A percentile compares a stretch with the other conserved stretches of the same genome.
These are phyloP conservation scores for Tuta absoluta DNA, from an alignment of 2,888 invertebrate species.

Conservation along the genomic window DNA sequence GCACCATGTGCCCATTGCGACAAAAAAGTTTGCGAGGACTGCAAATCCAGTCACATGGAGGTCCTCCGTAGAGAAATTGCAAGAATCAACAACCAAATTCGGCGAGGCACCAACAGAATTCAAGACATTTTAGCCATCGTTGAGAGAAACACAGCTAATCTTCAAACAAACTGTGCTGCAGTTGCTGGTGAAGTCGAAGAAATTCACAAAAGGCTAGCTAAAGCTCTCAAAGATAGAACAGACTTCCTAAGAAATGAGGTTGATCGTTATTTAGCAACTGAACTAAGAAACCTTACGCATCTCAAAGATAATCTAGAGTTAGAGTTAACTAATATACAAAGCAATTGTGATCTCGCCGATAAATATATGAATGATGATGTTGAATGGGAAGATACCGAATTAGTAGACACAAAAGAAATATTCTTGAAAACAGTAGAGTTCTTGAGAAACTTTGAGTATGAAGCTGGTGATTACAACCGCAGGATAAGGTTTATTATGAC, in stretches of 20 bases:
- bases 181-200: conserved; percentile 97
- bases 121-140: conserved; percentile 92
- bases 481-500: conserved; percentile 93
- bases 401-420: conserved; percentile 97
- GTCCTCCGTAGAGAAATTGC: conserved; percentile 95
- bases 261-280: conserved; percentile 94
- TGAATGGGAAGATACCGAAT: conserved; percentile 95
- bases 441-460: conserved; percentile 96
- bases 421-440: conserved; percentile 98
- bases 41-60: conserved; percentile 98
- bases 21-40: conserved; percentile 97
- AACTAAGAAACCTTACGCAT: conserved; percentile 91
- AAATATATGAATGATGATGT: conserved; percentile 95
- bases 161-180: conserved; percentile 94
- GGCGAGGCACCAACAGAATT: conserved; percentile 92
- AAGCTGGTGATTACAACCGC: conserved; percentile 93
- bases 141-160: conserved; percentile 92
- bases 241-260: conserved; percentile 93
- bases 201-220: conserved; percentile 91
- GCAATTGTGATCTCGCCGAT: conserved; percentile 98
- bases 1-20: conserved; percentile 97
- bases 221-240: conserved; percentile 94
- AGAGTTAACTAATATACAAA: conserved; percentile 96
- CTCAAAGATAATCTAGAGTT: conserved; percentile 96
- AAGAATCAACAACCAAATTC: conserved; percentile 93